Conservation (phyloP, 2,113 vertebrate genomes). For the Hemiprocne comata region DNA sequence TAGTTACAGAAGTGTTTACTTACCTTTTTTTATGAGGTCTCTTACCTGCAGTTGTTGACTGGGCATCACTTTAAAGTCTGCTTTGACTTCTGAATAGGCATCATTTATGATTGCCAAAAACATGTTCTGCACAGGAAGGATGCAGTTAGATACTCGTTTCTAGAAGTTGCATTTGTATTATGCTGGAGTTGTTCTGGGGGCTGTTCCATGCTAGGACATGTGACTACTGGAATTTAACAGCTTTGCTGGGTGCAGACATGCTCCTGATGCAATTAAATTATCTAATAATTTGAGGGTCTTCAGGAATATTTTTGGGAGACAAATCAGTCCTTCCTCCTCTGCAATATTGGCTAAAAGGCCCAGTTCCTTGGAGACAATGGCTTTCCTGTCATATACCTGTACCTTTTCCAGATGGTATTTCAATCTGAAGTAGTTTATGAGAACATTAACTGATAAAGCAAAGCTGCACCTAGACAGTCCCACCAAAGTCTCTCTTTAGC, state of each 20-base stretch:
- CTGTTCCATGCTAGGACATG: too few relatives aligned
- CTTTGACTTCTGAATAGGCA: slow-evolving; percentile 77
- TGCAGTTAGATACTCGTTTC: neutral
- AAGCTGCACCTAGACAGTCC: neutral
- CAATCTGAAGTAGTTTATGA: neutral
- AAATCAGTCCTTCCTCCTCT: neutral
- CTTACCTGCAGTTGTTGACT: slow-evolving; percentile 52
- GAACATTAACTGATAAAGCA: neutral
- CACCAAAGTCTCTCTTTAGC: neutral
- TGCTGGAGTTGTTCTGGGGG: neutral
- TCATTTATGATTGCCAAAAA: slow-evolving; percentile 79
- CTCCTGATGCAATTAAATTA: neutral
- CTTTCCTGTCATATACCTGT: neutral
- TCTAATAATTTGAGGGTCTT: neutral
- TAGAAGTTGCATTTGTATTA: neutral
- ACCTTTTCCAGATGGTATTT: neutral
- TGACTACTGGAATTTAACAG: neutral
- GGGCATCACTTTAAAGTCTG: slow-evolving; percentile 63
- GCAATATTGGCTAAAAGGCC: neutral
- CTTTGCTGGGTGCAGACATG: neutral
- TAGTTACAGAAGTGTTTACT: neutral
- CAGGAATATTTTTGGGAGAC: neutral
- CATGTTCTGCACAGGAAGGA: slow-evolving; percentile 70
- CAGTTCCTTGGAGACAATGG: neutral
- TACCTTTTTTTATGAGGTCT: slow-evolving; percentile 68